Evolutionary conservation across 2,888 invertebrate species (phyloP).

Genomic region (Coelogynopora nodosa): DNA sequence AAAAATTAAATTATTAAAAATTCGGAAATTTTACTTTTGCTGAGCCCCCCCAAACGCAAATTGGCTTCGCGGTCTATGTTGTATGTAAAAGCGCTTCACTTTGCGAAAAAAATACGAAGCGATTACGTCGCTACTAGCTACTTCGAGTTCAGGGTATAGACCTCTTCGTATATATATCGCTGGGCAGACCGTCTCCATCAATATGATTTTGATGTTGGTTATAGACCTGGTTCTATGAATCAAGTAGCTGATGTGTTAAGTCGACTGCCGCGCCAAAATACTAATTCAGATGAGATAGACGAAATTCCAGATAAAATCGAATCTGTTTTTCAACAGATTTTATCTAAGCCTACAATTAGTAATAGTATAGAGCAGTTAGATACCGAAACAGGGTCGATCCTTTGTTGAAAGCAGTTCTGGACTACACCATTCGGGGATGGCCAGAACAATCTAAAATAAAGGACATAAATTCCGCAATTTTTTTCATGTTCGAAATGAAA

Average conservation of each 20-base stretch:
- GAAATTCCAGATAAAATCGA: constrained; percentile 28
- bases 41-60: no score
- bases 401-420: background rate
- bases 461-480: constrained; percentile 1
- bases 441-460: background rate
- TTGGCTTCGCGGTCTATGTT: no score
- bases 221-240: constrained; percentile 8
- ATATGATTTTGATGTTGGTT: background rate
- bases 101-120: background rate
- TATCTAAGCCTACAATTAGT: background rate
- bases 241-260: constrained; percentile 11
- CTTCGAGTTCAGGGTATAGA: background rate
- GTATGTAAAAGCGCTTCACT: background rate
- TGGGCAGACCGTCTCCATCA: background rate
- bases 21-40: no score
- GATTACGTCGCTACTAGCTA: background rate
- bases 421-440: background rate
- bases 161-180: constrained; percentile 2
- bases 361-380: background rate
- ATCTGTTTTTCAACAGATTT: background rate
- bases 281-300: constrained; percentile 1
- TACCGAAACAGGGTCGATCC: background rate
- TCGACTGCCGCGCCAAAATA: background rate
- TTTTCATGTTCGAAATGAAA: background rate
- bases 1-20: no score